These are phyloP conservation scores for Raja brachyura DNA, from an alignment of 2,113 vertebrate genomes.

Conservation along the genomic window DNA sequence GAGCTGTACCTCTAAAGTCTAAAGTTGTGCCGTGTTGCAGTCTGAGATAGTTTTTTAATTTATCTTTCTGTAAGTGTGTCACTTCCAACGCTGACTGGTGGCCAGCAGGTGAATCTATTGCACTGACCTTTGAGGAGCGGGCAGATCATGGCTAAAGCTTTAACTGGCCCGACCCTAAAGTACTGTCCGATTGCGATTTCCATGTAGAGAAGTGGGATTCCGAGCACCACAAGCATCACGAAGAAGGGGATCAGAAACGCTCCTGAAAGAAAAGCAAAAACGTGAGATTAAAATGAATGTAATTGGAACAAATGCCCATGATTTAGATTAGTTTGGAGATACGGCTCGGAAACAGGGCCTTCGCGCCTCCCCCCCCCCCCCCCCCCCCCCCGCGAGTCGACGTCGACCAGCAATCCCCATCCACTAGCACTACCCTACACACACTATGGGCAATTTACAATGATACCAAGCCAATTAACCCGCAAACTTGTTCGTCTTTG, in stretches of 20 bases:
- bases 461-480: no score
- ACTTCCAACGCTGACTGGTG: not conserved
- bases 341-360: no score
- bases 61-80: not conserved
- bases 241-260: conserved; percentile 65
- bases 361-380: no score
- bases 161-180: conserved; percentile 56
- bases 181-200: conserved; percentile 62
- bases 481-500: no score
- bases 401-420: no score
- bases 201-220: conserved; percentile 64
- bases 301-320: not conserved
- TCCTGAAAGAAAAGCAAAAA: conserved; percentile 46
- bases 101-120: not conserved
- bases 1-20: no score
- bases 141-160: conserved; percentile 55
- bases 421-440: no score
- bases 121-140: conserved; percentile 62
- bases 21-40: not conserved
- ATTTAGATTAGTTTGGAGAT: no score
- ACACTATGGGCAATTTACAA: no score
- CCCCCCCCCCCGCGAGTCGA: no score
- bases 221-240: conserved; percentile 60
- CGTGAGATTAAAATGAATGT: not conserved
- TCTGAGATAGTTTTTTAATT: not conserved